Evolutionary conservation across 2,888 invertebrate species (phyloP), one percentile per base, ranked within the genome.

Genomic region (Baccha elongata): DNA sequence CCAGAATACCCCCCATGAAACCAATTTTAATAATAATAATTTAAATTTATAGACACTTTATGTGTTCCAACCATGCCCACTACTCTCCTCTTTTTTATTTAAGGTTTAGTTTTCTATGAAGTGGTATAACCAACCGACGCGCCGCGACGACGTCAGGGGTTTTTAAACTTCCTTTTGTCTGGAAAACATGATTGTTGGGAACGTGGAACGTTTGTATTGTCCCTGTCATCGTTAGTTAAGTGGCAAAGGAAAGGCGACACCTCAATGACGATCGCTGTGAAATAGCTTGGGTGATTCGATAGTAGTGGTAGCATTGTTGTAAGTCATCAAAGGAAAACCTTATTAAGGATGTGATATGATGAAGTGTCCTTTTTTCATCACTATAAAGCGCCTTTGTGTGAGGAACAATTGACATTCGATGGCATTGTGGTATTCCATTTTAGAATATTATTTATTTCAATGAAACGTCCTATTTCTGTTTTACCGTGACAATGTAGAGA

Each of bases 21-120:
- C 62, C 79, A 68, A 68, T 80, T 68, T 64, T 64, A 58, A 67
- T 68, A 55, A 55, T 37, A 68, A 68, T 68, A 68, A 74, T 80
- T 74, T 68, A 73, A 64, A 80, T 73, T 80, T 74, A 74, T 74
- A 68, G 55, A 74, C 78, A 50, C 50, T 46, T 46, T 65, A 58
- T 32, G 17, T 58, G 58, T 26, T 1, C 17, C 58, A 8, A 10
- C 32, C 40, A n/a, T n/a, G n/a, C n/a, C 11, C n/a, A 19, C 13
- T 23, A 15, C 29, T 1, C 19, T 11, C 13, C 5, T 3, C 3
- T 23, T 15, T 17, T 44, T 26, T 11, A 11, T 2, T 58, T 58
- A 8, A 32, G 8, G 4, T 58, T 58, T 15, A 15, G 26, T 19
- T 58, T 26, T 26, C 23, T 23, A 44, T 44, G 1, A 19, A 44